Percentiles rank a stretch among this genome's conserved stretches.
phyloP scores from a whole-genome alignment of 2,113 vertebrate species.

The Ciconia boyciana region DNA sequence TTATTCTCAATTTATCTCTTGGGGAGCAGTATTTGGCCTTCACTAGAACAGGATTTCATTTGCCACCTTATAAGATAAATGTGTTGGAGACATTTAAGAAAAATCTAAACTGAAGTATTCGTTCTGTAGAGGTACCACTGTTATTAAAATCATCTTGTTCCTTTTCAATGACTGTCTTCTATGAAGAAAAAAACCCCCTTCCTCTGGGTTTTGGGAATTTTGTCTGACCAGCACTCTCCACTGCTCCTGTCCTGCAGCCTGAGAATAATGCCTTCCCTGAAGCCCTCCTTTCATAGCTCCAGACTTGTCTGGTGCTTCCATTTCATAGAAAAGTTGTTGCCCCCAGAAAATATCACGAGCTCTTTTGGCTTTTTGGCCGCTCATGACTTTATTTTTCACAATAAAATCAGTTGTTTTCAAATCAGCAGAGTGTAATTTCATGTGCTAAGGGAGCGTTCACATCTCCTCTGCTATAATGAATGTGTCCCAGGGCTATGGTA shows the following conservation, averaged over 20 bases:
- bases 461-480: neutral
- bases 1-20: neutral
- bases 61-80: constrained; percentile 7
- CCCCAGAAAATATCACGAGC: neutral
- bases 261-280: neutral
- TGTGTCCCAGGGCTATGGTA: constrained; percentile 19
- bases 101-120: neutral
- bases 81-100: neutral
- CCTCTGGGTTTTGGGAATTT: neutral
- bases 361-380: neutral
- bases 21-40: neutral
- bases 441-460: neutral
- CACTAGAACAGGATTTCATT: neutral
- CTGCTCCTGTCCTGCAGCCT: neutral
- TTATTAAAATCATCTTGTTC: neutral
- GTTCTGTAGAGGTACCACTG: neutral
- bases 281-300: neutral
- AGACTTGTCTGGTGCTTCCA: neutral
- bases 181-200: neutral
- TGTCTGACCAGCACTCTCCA: neutral
- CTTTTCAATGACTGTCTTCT: neutral
- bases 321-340: neutral
- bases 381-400: constrained; percentile 15
- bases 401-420: constrained; percentile 33
- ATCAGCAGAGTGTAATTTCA: neutral